phyloP scores from a whole-genome alignment of 1,140 invertebrate genomes.

The Ceratina australensis region DNA sequence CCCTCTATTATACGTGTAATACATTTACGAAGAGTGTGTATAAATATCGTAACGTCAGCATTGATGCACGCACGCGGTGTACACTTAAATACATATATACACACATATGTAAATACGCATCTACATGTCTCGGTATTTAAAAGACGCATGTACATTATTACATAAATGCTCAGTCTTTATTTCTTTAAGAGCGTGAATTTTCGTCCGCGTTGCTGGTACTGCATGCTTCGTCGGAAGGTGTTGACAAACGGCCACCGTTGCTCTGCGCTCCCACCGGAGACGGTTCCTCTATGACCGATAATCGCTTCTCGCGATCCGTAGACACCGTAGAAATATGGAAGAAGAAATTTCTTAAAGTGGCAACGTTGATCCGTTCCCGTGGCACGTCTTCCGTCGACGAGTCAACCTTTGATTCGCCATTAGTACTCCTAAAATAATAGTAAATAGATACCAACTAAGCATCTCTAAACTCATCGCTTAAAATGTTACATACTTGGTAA shows the following conservation, averaged over 20 bases:
- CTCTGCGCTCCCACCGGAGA: constrained; percentile 55
- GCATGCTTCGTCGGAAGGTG: constrained; percentile 39
- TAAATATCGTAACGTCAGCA: constrained; percentile 36
- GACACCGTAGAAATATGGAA: constrained; percentile 69
- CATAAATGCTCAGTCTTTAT: constrained; percentile 56
- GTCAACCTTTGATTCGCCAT: constrained; percentile 63
- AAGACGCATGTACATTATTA: constrained; percentile 52
- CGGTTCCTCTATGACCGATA: constrained; percentile 74
- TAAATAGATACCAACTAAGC: not conserved
- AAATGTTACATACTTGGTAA: constrained; percentile 48
- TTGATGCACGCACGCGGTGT: constrained; percentile 50
- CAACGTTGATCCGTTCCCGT: constrained; percentile 71
- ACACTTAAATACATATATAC: constrained; percentile 63
- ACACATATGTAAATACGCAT: constrained; percentile 62
- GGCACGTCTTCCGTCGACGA: constrained; percentile 54
- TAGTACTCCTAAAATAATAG: constrained; percentile 59
- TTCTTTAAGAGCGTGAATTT: constrained; percentile 45
- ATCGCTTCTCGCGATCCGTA: constrained; percentile 71
- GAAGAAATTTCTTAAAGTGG: constrained; percentile 72
- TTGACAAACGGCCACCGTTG: constrained; percentile 19
- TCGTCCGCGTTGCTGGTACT: constrained; percentile 52
- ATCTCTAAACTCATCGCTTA: not conserved
- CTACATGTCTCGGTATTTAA: constrained; percentile 52
- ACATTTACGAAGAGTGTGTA: constrained; percentile 28
- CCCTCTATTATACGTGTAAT: constrained; percentile 20